Percentiles rank a stretch among this genome's conserved stretches.
Evolutionary conservation across 2,888 invertebrate species (phyloP).

Genomic region (Ophioninae sp.): DNA sequence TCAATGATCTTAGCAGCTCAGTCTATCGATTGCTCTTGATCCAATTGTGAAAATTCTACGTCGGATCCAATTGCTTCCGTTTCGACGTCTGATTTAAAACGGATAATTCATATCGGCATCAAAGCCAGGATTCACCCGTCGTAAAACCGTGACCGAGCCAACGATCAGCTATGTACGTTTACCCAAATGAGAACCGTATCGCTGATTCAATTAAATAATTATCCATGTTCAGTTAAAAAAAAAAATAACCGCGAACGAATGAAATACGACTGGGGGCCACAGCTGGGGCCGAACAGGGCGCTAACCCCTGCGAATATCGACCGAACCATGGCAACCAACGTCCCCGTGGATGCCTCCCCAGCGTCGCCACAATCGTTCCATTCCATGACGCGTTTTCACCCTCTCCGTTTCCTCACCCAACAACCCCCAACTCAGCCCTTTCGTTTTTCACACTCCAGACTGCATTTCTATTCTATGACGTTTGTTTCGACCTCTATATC

Average conservation of each 20-base stretch:
- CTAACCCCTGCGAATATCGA: slow-evolving; percentile 77
- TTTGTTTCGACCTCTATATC: neutral
- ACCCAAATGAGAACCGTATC: slow-evolving; percentile 16
- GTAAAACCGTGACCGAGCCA: neutral
- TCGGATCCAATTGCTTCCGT: neutral
- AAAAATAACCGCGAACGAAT: slow-evolving; percentile 36
- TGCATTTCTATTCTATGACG: slow-evolving; percentile 9
- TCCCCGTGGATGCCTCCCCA: slow-evolving; percentile 43
- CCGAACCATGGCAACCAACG: slow-evolving; percentile 65
- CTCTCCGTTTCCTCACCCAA: slow-evolving; percentile 36
- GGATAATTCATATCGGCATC: neutral
- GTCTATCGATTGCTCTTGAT: neutral
- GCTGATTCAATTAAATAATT: slow-evolving; percentile 57
- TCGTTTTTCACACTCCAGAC: slow-evolving; percentile 38
- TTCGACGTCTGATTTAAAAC: neutral
- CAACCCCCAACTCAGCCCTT: slow-evolving; percentile 23
- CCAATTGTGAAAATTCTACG: neutral
- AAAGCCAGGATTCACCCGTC: neutral
- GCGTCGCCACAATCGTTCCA: slow-evolving; percentile 26
- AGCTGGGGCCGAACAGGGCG: slow-evolving; percentile 69
- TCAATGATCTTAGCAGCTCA: neutral
- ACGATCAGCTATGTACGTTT: neutral
- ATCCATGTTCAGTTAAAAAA: slow-evolving; percentile 39
- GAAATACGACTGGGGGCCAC: slow-evolving; percentile 16
- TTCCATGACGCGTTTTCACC: slow-evolving; percentile 38